Percentiles rank a stretch among this genome's conserved stretches.
These are phyloP conservation scores for Tipula unca DNA, from an alignment of 2,888 invertebrate genomes.

Conservation along the genomic window DNA sequence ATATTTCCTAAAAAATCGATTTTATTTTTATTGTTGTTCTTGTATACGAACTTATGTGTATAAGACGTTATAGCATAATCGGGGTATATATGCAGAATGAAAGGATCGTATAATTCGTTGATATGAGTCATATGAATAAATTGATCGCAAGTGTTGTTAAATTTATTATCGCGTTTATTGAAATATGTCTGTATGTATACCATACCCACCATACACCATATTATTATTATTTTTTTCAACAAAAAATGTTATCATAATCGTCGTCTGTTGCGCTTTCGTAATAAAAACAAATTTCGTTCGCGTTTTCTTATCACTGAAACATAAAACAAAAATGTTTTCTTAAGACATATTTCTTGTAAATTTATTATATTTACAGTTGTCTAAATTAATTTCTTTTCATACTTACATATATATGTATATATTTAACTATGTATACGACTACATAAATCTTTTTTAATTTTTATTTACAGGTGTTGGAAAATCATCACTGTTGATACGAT, in stretches of 20 bases:
- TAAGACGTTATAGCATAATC: background rate
- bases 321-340: background rate
- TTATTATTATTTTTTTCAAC: background rate
- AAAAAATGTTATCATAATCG: background rate
- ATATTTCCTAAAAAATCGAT: background rate
- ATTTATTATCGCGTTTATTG: background rate
- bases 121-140: background rate
- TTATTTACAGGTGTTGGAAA: slow-evolving; percentile 85
- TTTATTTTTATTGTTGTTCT: background rate
- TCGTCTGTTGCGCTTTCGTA: background rate
- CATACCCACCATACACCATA: background rate
- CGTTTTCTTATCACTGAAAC: background rate
- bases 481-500: slow-evolving; percentile 90
- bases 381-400: background rate
- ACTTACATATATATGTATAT: background rate
- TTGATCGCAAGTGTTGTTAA: background rate
- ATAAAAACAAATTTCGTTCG: background rate
- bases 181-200: background rate
- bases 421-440: too few relatives aligned
- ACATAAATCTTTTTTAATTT: background rate
- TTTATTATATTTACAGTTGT: background rate
- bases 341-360: background rate
- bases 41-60: background rate
- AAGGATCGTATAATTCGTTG: background rate
- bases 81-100: background rate